These are phyloP conservation scores for Siniperca scherzeri DNA, from an alignment of 2,797 vertebrate genomes.

Conservation along the genomic window DNA sequence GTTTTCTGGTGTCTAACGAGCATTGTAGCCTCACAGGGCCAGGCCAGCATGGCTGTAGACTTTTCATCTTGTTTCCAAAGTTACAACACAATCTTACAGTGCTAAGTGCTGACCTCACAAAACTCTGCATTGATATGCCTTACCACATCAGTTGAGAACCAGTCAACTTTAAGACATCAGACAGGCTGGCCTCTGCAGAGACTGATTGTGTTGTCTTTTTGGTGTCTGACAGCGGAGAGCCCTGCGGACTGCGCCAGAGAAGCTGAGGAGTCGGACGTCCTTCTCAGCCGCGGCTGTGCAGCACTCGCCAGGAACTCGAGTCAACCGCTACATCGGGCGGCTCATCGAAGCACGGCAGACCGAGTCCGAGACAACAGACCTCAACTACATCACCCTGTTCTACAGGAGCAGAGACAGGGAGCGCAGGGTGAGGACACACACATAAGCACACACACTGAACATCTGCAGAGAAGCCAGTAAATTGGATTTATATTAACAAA, in stretches of 20 bases:
- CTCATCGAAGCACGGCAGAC: conserved; percentile 96
- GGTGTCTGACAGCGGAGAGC: conserved; percentile 89
- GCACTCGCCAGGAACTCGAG: conserved; percentile 92
- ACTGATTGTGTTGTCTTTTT: conserved; percentile 50
- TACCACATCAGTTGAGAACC: not conserved
- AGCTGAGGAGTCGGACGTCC: conserved; percentile 94
- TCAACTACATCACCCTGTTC: conserved; percentile 93
- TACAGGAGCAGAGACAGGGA: conserved; percentile 93
- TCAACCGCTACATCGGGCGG: conserved; percentile 96
- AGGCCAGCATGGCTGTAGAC: not conserved
- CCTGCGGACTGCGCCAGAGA: conserved; percentile 94
- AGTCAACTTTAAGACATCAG: not conserved
- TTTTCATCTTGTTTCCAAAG: not conserved
- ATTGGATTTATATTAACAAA: conserved; percentile 21
- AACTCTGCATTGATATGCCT: conserved; percentile 5
- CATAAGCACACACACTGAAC: conserved; percentile 10
- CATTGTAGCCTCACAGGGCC: not conserved
- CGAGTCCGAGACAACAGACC: conserved; percentile 93
- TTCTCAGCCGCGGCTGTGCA: conserved; percentile 91
- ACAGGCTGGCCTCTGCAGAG: conserved; percentile 13
- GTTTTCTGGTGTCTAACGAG: not conserved
- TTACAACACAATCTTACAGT: not conserved
- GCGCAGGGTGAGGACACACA: conserved; percentile 88
- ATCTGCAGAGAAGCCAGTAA: conserved; percentile 4
- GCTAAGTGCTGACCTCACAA: not conserved